Evolutionary conservation across 2,888 invertebrate genomes (phyloP).

Genomic region (Lampropteryx suffumata): DNA sequence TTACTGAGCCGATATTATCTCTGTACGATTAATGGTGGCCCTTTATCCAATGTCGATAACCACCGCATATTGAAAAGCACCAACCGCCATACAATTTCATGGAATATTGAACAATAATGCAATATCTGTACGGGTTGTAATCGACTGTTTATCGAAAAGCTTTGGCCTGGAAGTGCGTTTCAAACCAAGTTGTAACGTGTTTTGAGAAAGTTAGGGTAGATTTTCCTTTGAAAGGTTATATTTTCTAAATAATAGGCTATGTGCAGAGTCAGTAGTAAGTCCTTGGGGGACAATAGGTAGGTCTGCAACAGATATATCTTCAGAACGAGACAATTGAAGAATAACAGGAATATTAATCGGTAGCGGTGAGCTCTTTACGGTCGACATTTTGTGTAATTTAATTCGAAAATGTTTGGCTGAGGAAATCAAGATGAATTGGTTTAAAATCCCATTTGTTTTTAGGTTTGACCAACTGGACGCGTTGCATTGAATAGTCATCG

Average conservation of each 20-base stretch:
- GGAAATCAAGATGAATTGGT: neutral
- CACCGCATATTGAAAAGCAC: conserved; percentile 41
- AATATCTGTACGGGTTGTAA: conserved; percentile 11
- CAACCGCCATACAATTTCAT: conserved; percentile 33
- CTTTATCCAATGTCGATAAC: conserved; percentile 74
- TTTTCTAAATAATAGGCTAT: conserved; percentile 56
- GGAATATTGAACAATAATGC: conserved; percentile 35
- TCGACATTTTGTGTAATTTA: conserved; percentile 30
- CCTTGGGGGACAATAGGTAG: conserved; percentile 76
- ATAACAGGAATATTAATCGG: conserved; percentile 71
- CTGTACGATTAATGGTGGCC: conserved; percentile 73
- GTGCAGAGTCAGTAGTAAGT: conserved; percentile 68
- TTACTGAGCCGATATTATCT: conserved; percentile 77
- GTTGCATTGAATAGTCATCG: no score
- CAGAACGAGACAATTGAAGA: conserved; percentile 75
- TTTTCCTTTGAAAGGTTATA: conserved; percentile 31
- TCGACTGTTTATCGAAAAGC: conserved; percentile 18
- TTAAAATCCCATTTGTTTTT: no score
- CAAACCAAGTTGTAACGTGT: conserved; percentile 31
- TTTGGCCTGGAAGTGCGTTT: conserved; percentile 25
- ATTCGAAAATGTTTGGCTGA: conserved; percentile 19
- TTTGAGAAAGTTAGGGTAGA: conserved; percentile 19
- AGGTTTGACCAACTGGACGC: no score
- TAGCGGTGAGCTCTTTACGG: conserved; percentile 48
- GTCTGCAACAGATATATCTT: conserved; percentile 72